Evolutionary conservation across 2,113 vertebrate species (phyloP), one percentile per base, ranked within the genome.

Genomic region (Callocephalon fimbriatum): DNA sequence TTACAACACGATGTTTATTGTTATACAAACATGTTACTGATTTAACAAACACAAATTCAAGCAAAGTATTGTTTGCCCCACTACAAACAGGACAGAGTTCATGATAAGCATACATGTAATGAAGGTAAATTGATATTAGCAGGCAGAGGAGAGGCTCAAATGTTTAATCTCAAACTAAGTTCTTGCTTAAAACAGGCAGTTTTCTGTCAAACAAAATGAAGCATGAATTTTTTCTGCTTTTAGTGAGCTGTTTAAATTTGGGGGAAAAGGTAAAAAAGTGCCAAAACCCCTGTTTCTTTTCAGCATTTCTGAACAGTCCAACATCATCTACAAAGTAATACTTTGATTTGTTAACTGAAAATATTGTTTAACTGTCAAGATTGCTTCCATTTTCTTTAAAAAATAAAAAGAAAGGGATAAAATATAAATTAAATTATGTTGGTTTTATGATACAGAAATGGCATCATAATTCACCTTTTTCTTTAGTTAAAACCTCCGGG

Each of bases 1-100:
- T 95, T 79, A 54, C 50, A 81, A 19, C 26, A 76, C 25, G 53
- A 7, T 63, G 37, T 68, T 95, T 86, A 81, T 90, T 88, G 95
- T 92, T 90, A 74, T 58, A 35, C 56, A 35, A 35, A 23, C 32
- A n/a, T 10, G 56, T 58, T 35, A 58, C 56, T 58, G 56, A 58
- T 94, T 81, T 82, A 91, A 62, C 53, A 77, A 93, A 83, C 65
- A 95, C 56, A 72, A 82, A 81, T 78, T 77, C 65, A 48, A 72
- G 35, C 1, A 2, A 44, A 88, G 44, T 88, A 47, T 77, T 90
- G 27, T 92, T 90, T 93, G 62, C 54, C 58, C 65, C 35, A 44
- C 47, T 81, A 67, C 48, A 68, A 90, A 44, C 61, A 93, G 66
- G 51, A 63, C 83, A 53, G 47, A 56, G 62, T 72, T 93, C 65